These are phyloP conservation scores for Rhabdomys pumilio DNA, from an alignment of 2,797 vertebrate species.

Conservation along the genomic window DNA sequence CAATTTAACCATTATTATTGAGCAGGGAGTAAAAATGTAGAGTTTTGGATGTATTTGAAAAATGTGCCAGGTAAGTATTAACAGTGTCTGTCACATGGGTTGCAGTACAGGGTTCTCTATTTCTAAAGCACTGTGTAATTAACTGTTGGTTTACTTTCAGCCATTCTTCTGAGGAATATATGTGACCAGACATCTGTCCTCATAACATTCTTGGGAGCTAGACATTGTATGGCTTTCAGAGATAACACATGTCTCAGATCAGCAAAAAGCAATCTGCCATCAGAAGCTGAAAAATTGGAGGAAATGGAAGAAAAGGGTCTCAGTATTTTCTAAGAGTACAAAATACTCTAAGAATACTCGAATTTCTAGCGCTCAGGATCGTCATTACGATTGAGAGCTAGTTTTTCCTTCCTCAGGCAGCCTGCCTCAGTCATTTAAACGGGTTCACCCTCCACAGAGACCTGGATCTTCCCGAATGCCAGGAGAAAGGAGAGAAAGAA, in stretches of 20 bases:
- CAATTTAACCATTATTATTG: conserved; percentile 20
- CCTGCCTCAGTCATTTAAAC: not conserved
- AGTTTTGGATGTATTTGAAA: not conserved
- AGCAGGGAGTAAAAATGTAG: not conserved
- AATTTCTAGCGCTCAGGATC: not conserved
- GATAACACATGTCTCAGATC: not conserved
- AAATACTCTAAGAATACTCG: conserved; percentile 4
- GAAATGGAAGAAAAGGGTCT: not conserved
- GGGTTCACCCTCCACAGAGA: not conserved
- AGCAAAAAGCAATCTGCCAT: not conserved
- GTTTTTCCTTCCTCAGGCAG: not conserved
- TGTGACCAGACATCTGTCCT: not conserved
- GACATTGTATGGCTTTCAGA: not conserved
- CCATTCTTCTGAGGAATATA: not conserved
- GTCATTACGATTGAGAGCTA: not conserved
- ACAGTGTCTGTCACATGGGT: not conserved
- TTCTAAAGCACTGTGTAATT: not conserved
- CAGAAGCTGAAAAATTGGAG: conserved; percentile 15
- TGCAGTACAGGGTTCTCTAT: not conserved
- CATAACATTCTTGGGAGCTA: not conserved
- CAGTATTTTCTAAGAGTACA: conserved; percentile 17
- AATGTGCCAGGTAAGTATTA: not conserved
- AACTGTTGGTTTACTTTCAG: not conserved
- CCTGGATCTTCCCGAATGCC: not conserved
- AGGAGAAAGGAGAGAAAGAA: not conserved